Percentiles rank a stretch among this genome's conserved stretches.
Evolutionary conservation across 1,140 invertebrate species (phyloP).

Genomic region (Cephus cinctus): DNA sequence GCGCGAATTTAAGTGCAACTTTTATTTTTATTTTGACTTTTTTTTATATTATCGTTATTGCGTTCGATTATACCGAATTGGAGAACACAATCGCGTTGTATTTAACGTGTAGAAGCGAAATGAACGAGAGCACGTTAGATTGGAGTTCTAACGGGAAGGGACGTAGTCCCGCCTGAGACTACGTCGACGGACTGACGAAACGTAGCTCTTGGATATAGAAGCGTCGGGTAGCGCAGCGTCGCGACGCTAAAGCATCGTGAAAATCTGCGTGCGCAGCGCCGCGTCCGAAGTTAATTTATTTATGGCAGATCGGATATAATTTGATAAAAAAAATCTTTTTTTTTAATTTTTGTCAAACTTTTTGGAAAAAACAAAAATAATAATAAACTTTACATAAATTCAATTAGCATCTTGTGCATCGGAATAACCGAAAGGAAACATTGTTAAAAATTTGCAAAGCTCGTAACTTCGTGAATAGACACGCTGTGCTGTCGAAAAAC

Average conservation of each 20-base stretch:
- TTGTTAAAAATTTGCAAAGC: no score
- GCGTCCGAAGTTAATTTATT: no score
- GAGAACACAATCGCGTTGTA: no score
- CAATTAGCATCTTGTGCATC: background rate
- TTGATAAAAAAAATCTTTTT: background rate
- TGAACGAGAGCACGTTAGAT: constrained; percentile 10
- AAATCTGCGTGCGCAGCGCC: constrained; percentile 13
- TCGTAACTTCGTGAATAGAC: no score
- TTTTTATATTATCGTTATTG: no score
- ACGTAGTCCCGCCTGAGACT: constrained; percentile 10
- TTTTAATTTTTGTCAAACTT: no score
- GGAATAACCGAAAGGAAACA: no score
- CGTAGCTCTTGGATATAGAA: background rate
- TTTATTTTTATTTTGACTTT: no score
- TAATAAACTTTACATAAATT: no score
- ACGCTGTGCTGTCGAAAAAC: background rate
- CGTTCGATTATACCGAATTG: no score
- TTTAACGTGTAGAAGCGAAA: background rate
- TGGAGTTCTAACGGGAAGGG: constrained; percentile 4
- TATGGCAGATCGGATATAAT: background rate
- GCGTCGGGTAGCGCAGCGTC: constrained; percentile 2
- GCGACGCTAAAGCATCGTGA: constrained; percentile 7
- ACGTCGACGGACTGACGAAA: background rate
- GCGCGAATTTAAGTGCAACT: no score
- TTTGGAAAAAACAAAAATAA: background rate